Base-by-base conservation (phyloP, 2,113 vertebrate species). In the Thymallus thymallus region DNA sequence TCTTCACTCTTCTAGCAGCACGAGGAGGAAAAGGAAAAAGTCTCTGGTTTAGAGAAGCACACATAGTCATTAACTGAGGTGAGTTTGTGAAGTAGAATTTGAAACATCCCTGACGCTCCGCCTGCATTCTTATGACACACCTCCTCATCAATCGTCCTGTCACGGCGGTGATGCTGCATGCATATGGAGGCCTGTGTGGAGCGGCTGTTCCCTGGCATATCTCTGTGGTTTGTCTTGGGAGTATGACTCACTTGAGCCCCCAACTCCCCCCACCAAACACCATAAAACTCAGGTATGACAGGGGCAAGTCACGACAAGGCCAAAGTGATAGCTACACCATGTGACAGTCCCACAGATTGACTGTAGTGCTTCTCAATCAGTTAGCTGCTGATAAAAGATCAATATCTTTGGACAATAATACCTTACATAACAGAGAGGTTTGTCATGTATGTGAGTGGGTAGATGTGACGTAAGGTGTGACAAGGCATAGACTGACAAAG, bases 101-200 rank as follows among this genome's bases (percentile, higher is more conserved):
- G 80, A 88, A 87, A 85, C 82, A 89, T 87, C 70, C 73, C 61
- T 71, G 60, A 6, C 51, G 78, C 51, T 77, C 89, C 76, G 80
- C 88, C 90, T 84, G 80, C 72, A 41, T 55, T 62, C 55, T 67
- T 72, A 71, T 14, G 41, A 80, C 87, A 84, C 88, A 58, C 79
- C 89, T 78, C 77, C 72, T 16, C 61, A 69, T 4, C 46, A 76
- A 61, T 65, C 77, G 68, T 68, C 76, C 73, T 41, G 62, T 55
- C 12, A 20, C 64, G 0, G 5, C 32, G 1, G 12, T 30, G 20
- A 46, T 30, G n/a, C 5, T 35, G 56, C 9, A 22, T 72, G 73
- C 87, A 20, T 78, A 88, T 76, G 26, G 18, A 74, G 69, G 80
- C 87, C 72, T 26, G 82, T 70, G n/a, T 23, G 5, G 56, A 18